A percentile compares a stretch with the other conserved stretches of the same genome.
Evolutionary conservation across 2,113 vertebrate species (phyloP).

Genomic region (Bufo gargarizans): DNA sequence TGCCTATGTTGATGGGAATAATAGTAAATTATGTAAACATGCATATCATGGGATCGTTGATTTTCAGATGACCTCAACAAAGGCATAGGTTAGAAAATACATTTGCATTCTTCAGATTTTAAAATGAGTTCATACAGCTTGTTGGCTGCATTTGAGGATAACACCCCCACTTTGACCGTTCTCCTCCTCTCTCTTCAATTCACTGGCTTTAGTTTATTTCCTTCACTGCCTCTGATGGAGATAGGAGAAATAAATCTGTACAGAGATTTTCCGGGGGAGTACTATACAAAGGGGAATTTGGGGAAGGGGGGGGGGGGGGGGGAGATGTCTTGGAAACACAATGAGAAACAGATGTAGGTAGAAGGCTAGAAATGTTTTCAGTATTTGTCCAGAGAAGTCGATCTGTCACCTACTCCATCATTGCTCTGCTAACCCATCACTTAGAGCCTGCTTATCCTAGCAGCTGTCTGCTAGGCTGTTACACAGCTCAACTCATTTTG

Average conservation of each 20-base stretch:
- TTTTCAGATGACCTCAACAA: conserved; percentile 27
- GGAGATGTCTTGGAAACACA: conserved; percentile 65
- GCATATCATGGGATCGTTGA: conserved; percentile 21
- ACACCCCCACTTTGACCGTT: conserved; percentile 37
- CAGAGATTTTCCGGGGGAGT: conserved; percentile 54
- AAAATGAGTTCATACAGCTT: conserved; percentile 43
- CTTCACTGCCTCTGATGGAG: conserved; percentile 36
- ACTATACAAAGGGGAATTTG: conserved; percentile 60
- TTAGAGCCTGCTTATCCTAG: conserved; percentile 65
- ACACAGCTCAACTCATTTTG: conserved; percentile 31
- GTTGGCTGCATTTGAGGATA: conserved; percentile 23
- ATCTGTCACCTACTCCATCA: conserved; percentile 80
- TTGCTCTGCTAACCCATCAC: conserved; percentile 65
- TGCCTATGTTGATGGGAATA: background rate
- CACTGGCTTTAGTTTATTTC: conserved; percentile 31
- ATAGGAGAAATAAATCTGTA: conserved; percentile 51
- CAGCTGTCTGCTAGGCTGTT: conserved; percentile 49
- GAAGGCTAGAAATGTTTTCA: conserved; percentile 74
- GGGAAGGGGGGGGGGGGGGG: no score
- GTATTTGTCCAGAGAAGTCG: conserved; percentile 79
- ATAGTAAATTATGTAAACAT: conserved; percentile 19
- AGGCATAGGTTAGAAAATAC: conserved; percentile 13
- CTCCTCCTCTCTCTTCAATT: conserved; percentile 23
- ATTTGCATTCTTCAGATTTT: conserved; percentile 35
- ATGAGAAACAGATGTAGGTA: conserved; percentile 81